Evolutionary conservation across 37 sponge, comb jelly and placozoan species (phyloP), one percentile per base, ranked within the genome.

Genomic region (Hormiphora californensis): DNA sequence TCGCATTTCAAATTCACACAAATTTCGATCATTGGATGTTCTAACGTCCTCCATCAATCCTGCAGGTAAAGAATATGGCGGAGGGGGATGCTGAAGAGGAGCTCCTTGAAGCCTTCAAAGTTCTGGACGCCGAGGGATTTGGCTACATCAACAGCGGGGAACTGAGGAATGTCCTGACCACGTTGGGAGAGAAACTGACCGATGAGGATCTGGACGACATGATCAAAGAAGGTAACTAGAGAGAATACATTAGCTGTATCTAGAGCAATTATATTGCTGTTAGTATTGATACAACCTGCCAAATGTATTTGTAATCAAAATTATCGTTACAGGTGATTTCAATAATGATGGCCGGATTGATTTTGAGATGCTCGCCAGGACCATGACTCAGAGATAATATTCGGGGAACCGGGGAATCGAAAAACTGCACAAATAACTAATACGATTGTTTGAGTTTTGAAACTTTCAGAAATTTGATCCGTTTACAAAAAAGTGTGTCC

Each of bases 211-310:
- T 65, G 37, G 67, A 65, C 17, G 67, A 65, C 5, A 65, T 65
- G 67, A 65, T 65, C 67, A 65, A 65, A 34, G 67, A 65, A 19
- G 67, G 67, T 65, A 17, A 65, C 38, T n/a, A n/a, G n/a, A n/a
- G n/a, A n/a, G n/a, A n/a, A n/a, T n/a, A n/a, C n/a, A n/a, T n/a
- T n/a, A n/a, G n/a, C n/a, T n/a, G n/a, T n/a, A n/a, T n/a, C n/a
- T n/a, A n/a, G n/a, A n/a, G n/a, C n/a, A n/a, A n/a, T n/a, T n/a
- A n/a, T n/a, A n/a, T n/a, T n/a, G n/a, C n/a, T n/a, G n/a, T n/a
- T n/a, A n/a, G n/a, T n/a, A n/a, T n/a, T n/a, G n/a, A n/a, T n/a
- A n/a, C n/a, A n/a, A n/a, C n/a, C n/a, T n/a, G n/a, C n/a, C n/a
- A n/a, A n/a, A n/a, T n/a, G n/a, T 15, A 17, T 9, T 49, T 49